These are phyloP conservation scores for Neomorphus geoffroyi DNA, from an alignment of 2,797 vertebrate genomes.

Conservation along the genomic window DNA sequence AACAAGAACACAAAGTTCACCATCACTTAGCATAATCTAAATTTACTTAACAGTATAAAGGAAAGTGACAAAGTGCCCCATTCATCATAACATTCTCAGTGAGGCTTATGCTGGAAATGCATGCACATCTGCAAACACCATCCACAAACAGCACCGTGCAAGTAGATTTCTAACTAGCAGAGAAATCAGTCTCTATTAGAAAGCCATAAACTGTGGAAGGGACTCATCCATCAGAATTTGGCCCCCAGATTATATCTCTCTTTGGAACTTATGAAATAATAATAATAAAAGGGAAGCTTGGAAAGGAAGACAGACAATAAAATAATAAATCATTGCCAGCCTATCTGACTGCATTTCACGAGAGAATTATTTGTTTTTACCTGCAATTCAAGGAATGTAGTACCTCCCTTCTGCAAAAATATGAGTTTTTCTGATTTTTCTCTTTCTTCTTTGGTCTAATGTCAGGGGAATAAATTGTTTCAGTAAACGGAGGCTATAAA, in stretches of 20 bases:
- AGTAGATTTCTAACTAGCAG: background rate
- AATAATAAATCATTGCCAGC: conserved; percentile 11
- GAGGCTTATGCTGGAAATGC: conserved; percentile 26
- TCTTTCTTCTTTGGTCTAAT: conserved; percentile 86
- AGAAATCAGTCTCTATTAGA: background rate
- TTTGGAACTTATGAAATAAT: background rate
- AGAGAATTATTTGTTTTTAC: conserved; percentile 72
- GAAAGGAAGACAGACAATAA: conserved; percentile 39
- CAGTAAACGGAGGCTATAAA: conserved; percentile 34
- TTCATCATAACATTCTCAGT: background rate
- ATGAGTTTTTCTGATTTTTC: conserved; percentile 81
- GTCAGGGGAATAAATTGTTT: conserved; percentile 71
- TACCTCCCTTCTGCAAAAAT: conserved; percentile 81
- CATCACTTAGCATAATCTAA: conserved; percentile 45
- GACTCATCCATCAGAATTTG: background rate
- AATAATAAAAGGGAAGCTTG: background rate
- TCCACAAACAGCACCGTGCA: background rate
- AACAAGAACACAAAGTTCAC: conserved; percentile 70
- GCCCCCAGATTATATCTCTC: conserved; percentile 15
- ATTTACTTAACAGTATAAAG: conserved; percentile 36
- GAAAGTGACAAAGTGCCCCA: conserved; percentile 12
- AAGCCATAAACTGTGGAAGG: background rate
- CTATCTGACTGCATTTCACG: conserved; percentile 23
- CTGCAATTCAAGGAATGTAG: conserved; percentile 81
- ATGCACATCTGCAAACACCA: conserved; percentile 17